phyloP scores from a whole-genome alignment of 2,797 vertebrate species.

The Limnodromus scolopaceus region DNA sequence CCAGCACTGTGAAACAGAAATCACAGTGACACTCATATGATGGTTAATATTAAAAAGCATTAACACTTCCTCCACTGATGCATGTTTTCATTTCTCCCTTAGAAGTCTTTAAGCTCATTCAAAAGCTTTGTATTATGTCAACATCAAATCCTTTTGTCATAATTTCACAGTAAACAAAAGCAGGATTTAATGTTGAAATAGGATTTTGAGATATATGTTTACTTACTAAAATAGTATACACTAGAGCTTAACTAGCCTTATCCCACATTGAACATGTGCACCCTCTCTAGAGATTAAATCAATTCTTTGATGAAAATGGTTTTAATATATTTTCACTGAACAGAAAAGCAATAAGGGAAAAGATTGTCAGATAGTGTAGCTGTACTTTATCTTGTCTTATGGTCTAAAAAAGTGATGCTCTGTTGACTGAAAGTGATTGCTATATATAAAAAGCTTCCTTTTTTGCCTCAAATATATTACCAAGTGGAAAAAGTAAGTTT shows the following conservation, averaged over 20 bases:
- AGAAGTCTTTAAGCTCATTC: background rate
- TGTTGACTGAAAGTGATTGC: background rate
- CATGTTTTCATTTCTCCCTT: background rate
- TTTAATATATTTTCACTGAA: slow-evolving; percentile 47
- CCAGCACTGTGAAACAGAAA: background rate
- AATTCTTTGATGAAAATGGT: slow-evolving; percentile 31
- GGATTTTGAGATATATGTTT: background rate
- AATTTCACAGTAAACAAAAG: background rate
- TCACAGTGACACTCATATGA: background rate
- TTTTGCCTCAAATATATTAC: background rate
- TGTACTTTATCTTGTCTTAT: background rate
- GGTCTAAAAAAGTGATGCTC: background rate
- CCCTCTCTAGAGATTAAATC: slow-evolving; percentile 22
- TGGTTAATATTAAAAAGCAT: background rate
- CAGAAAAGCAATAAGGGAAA: background rate
- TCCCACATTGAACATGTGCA: background rate
- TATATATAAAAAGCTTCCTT: background rate
- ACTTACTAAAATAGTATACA: background rate
- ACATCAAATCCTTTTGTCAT: background rate
- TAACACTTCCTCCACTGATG: background rate
- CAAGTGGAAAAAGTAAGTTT: background rate
- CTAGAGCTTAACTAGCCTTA: background rate
- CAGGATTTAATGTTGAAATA: background rate
- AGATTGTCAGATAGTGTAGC: background rate
- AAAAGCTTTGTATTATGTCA: background rate